Base-by-base conservation (phyloP, 2,797 vertebrate genomes). In the Aselliscus stoliczkanus region DNA sequence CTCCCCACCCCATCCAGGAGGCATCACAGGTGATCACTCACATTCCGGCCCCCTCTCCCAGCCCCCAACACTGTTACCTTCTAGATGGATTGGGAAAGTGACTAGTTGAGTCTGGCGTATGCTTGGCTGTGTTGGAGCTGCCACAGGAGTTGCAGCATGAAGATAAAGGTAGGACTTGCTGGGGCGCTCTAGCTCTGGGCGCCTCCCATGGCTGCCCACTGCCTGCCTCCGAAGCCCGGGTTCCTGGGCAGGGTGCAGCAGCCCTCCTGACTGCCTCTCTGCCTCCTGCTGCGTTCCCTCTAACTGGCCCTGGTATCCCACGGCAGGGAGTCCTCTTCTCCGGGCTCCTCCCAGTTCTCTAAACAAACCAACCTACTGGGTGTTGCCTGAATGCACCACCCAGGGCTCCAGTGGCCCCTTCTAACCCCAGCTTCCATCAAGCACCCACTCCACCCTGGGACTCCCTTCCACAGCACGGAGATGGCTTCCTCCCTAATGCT, bases 1-100 rank as follows among this genome's bases (percentile, higher is more conserved):
- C 12, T 0, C 7, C 9, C 2, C 18, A 6, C 52, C 14, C 2
- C 15, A 31, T 23, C 31, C 50, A 7, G 5, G 12, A 12, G 5
- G 13, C 21, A 8, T 18, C 39, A 1, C 25, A n/a, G 20, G 1
- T 58, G n/a, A 84, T 4, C 21, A 1, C 14, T 5, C 23, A 9
- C 27, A 17, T 5, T 12, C 52, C 18, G 18, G 5, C 18, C 11
- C 11, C 47, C 2, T 12, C 52, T 4, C 52, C 52, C 18, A 5
- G 2, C 18, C 4, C 20, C 2, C 52, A 54, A 18, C 52, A 6
- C 52, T 50, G 13, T 14, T 4, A 14, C 47, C 47, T 3, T 29
- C 39, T 2, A 4, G 18, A 23, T 14, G 2, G 34, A 13, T 37
- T 9, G 4, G 2, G 20, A 4, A 42, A 2, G 9, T 34, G 31